phyloP scores from a whole-genome alignment of 2,113 vertebrate genomes.

The Hippocampus zosterae region DNA sequence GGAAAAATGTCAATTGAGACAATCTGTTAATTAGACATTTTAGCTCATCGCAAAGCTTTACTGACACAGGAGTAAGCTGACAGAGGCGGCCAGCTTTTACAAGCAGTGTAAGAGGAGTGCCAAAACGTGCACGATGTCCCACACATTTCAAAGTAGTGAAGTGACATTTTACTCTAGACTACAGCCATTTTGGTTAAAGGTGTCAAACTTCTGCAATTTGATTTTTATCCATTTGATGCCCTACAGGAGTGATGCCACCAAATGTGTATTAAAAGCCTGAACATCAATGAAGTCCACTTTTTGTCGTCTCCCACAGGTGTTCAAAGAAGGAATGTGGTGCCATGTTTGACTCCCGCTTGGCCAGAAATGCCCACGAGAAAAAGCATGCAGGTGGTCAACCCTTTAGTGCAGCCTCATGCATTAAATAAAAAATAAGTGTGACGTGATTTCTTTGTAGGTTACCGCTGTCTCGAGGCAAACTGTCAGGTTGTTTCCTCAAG shows the following conservation, averaged over 20 bases:
- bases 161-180: too few species aligned
- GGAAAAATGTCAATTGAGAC: neutral
- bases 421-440: neutral
- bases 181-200: too few species aligned
- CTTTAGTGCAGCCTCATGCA: neutral
- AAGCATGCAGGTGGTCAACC: constrained; percentile 68
- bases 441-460: constrained; percentile 55
- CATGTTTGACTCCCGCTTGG: constrained; percentile 55
- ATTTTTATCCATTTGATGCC: too few species aligned
- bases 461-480: constrained; percentile 57
- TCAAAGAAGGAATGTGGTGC: constrained; percentile 53
- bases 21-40: neutral
- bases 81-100: too few species aligned
- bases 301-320: constrained; percentile 57
- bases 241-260: too few species aligned
- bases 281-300: neutral
- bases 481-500: constrained; percentile 62
- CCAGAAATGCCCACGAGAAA: constrained; percentile 68
- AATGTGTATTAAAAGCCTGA: neutral
- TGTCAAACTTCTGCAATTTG: too few species aligned
- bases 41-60: too few species aligned
- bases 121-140: too few species aligned
- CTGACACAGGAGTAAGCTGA: too few species aligned
- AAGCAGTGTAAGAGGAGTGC: too few species aligned
- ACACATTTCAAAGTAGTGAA: too few species aligned